Evolutionary conservation across 2,888 invertebrate genomes (phyloP).

Genomic region (Drosophila subsilvestris): DNA sequence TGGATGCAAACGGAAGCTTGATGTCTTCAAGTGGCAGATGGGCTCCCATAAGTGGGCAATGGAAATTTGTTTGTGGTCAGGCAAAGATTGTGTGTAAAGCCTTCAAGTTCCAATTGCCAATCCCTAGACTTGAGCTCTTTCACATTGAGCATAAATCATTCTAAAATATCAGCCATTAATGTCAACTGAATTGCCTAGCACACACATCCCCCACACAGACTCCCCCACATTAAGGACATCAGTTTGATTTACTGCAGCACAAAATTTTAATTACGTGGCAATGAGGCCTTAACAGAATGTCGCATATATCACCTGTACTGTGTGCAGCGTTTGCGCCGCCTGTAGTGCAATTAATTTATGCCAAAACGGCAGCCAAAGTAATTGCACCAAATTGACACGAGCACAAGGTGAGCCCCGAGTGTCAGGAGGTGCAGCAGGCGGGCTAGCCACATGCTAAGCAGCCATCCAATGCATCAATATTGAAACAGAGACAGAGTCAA

Average conservation of each 20-base stretch:
- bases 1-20: conserved; percentile 4
- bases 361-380: conserved; percentile 67
- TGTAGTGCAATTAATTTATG: conserved; percentile 72
- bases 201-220: not conserved
- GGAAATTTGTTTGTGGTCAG: not conserved
- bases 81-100: too few species aligned
- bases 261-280: conserved; percentile 70
- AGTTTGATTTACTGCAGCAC: conserved; percentile 51
- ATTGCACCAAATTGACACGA: conserved; percentile 70
- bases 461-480: conserved; percentile 65
- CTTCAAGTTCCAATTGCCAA: not conserved
- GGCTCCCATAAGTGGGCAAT: conserved; percentile 4
- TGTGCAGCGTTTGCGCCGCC: conserved; percentile 8
- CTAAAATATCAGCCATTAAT: conserved; percentile 30
- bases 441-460: conserved; percentile 56
- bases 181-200: conserved; percentile 23
- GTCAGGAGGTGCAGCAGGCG: not conserved
- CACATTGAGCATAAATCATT: conserved; percentile 19
- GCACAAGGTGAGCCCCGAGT: conserved; percentile 44
- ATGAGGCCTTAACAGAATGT: conserved; percentile 55
- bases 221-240: conserved; percentile 5
- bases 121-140: not conserved
- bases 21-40: conserved; percentile 33
- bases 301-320: conserved; percentile 61
- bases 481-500: conserved; percentile 41